Percentiles rank a stretch among this genome's conserved stretches.
These are phyloP conservation scores for Tadarida brasiliensis DNA, from an alignment of 2,797 vertebrate genomes.

Conservation along the genomic window DNA sequence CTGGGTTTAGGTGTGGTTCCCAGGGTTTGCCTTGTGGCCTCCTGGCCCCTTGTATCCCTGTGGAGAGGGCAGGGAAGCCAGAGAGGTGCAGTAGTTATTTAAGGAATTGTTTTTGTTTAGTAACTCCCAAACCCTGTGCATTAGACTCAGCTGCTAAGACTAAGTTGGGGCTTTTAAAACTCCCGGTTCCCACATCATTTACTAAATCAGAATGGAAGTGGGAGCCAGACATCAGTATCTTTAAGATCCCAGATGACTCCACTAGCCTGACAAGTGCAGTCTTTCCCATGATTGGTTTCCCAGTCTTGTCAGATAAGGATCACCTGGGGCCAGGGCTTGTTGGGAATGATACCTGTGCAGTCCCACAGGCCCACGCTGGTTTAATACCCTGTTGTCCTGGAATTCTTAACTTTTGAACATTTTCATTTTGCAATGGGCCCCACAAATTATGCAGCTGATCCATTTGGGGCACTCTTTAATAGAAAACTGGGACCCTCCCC, in stretches of 20 bases:
- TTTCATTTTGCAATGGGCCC: neutral
- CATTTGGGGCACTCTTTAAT: neutral
- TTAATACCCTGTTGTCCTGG: neutral
- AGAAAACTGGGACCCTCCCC: neutral
- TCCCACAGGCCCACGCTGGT: fast-evolving
- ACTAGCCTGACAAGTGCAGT: neutral
- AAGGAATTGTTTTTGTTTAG: neutral
- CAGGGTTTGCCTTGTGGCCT: neutral
- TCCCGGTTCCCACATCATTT: neutral
- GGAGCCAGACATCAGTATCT: neutral
- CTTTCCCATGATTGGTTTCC: neutral
- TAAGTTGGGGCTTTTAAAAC: neutral
- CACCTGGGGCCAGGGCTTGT: too few relatives aligned
- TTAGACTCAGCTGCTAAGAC: neutral
- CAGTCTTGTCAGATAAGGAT: neutral
- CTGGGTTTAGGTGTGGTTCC: neutral
- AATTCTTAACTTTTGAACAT: neutral
- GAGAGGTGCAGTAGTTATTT: neutral
- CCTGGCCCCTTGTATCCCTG: neutral
- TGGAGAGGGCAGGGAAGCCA: neutral
- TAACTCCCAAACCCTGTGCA: neutral
- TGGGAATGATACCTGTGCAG: fast-evolving
- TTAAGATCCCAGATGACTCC: neutral
- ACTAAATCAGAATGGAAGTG: neutral
- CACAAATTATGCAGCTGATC: too few relatives aligned